Evolutionary conservation across 1,140 invertebrate species (phyloP).

Genomic region (Trichonephila inaurata): DNA sequence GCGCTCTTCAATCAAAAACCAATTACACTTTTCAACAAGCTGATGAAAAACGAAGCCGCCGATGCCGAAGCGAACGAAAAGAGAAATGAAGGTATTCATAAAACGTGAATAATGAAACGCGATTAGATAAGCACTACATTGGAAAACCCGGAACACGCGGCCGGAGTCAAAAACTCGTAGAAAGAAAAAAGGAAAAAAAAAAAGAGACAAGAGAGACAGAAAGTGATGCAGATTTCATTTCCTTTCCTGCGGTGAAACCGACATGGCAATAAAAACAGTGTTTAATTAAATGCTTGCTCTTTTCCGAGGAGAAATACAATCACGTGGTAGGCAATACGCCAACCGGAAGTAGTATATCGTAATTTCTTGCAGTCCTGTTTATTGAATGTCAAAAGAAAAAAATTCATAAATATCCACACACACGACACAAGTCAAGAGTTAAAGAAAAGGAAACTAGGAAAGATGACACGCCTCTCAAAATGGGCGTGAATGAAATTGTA

Average conservation of each 20-base stretch:
- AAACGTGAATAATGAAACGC: constrained; percentile 9
- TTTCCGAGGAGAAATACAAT: constrained; percentile 10
- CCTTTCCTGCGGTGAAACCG: constrained; percentile 40
- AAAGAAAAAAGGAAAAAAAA: neutral
- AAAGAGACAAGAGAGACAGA: neutral
- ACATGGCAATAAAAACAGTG: constrained; percentile 50
- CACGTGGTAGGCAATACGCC: constrained; percentile 16
- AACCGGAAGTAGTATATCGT: neutral
- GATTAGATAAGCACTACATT: constrained; percentile 18
- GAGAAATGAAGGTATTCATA: constrained; percentile 35
- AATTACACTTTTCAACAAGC: neutral
- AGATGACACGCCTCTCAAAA: neutral
- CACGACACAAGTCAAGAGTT: neutral
- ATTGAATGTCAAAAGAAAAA: constrained; percentile 44
- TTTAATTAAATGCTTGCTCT: constrained; percentile 35
- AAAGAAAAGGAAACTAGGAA: neutral
- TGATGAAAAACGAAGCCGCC: neutral
- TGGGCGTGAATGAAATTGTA: neutral
- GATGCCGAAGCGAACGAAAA: neutral
- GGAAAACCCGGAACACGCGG: constrained; percentile 48
- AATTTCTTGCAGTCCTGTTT: constrained; percentile 14
- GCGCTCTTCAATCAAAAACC: constrained; percentile 3
- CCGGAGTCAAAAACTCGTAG: too few species aligned
- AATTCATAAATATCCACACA: neutral
- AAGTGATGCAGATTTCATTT: constrained; percentile 22